Percentiles rank a stretch among this genome's conserved stretches.
These are phyloP conservation scores for Smutsia gigantea DNA, from an alignment of 2,797 vertebrate species.

Conservation along the genomic window DNA sequence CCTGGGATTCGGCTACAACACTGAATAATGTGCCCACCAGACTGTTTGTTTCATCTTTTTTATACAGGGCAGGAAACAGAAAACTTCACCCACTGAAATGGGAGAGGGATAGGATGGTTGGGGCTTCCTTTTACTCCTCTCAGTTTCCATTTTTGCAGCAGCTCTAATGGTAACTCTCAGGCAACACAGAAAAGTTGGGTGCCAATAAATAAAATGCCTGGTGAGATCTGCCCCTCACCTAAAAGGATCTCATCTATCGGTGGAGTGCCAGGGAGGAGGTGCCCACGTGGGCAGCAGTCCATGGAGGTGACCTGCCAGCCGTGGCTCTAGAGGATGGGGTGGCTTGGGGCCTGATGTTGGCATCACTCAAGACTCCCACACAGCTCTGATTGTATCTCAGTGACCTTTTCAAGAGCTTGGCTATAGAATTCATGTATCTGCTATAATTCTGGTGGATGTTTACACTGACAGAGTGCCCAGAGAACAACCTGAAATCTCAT, in stretches of 20 bases:
- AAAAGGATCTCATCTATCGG: fast-evolving
- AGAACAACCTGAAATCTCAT: not conserved
- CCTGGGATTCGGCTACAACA: fast-evolving
- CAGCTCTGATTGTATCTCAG: not conserved
- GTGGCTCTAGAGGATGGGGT: not conserved
- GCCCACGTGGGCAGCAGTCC: fast-evolving
- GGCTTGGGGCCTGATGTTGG: not conserved
- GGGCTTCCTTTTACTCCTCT: not conserved
- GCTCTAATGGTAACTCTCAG: not conserved
- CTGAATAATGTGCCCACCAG: not conserved
- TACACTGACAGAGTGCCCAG: not conserved
- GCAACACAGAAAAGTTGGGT: not conserved
- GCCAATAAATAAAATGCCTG: not conserved
- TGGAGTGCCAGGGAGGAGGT: not conserved
- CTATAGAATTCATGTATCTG: not conserved
- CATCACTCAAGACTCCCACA: not conserved
- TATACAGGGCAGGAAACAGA: not conserved
- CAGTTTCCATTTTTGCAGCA: not conserved
- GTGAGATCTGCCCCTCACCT: not conserved
- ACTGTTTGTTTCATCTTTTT: not conserved
- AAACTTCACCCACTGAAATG: not conserved
- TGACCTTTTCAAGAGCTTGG: not conserved
- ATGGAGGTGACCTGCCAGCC: not conserved
- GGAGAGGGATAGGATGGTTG: not conserved
- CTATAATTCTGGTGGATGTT: not conserved